Conservation (phyloP, 2,113 vertebrate genomes). For the Machaerirhynchus nigripectus region DNA sequence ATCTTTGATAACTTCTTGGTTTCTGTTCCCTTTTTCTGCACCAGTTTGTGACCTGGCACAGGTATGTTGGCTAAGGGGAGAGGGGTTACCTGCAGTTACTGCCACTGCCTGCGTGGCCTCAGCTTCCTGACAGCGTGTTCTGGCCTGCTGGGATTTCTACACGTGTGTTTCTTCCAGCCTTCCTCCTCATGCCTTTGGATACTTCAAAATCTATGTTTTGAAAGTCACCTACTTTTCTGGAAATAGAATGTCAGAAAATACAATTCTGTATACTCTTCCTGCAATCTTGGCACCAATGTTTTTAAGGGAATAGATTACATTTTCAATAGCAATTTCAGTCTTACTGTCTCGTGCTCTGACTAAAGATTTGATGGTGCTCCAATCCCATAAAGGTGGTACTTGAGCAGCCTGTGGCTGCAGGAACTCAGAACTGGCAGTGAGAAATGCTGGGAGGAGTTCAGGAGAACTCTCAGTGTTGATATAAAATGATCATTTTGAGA, state of each 20-base stretch:
- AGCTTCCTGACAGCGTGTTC: not conserved
- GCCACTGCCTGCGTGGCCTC: not conserved
- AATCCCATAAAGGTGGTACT: not conserved
- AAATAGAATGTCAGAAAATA: not conserved
- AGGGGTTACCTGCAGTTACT: not conserved
- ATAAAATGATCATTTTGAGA: not conserved
- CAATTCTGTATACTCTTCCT: not conserved
- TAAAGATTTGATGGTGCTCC: not conserved
- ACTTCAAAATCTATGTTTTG: not conserved
- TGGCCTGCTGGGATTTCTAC: not conserved
- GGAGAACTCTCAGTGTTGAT: not conserved
- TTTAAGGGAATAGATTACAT: not conserved
- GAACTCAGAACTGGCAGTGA: not conserved
- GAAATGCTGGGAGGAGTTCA: not conserved
- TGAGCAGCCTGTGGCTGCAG: not conserved
- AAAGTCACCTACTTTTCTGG: not conserved
- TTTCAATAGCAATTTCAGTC: not conserved
- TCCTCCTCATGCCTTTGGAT: not conserved
- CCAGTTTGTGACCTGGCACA: not conserved
- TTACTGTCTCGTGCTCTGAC: not conserved
- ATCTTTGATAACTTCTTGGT: not conserved
- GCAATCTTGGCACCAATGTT: not conserved
- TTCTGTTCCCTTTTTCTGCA: not conserved
- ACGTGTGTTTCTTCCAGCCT: rapidly evolving
- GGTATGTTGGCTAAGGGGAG: not conserved